Percentiles rank a stretch among this genome's conserved stretches.
These are phyloP conservation scores for Ptychadena robeensis DNA, from an alignment of 2,797 vertebrate genomes.

Conservation along the genomic window DNA sequence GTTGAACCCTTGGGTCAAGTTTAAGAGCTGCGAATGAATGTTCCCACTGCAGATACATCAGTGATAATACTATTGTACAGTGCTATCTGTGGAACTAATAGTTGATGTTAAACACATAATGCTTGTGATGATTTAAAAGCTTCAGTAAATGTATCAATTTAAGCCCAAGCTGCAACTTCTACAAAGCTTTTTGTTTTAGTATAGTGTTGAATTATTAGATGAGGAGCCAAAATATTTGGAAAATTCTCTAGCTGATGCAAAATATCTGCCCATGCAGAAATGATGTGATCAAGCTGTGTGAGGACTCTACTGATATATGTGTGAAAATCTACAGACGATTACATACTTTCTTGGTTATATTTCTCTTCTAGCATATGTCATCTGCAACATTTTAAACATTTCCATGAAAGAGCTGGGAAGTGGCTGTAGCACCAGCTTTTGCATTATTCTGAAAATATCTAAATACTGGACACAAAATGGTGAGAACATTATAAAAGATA, in stretches of 20 bases:
- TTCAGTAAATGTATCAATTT: slow-evolving; percentile 26
- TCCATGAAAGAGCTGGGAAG: neutral
- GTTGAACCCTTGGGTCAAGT: slow-evolving; percentile 5
- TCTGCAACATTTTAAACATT: slow-evolving; percentile 21
- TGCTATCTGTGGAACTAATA: slow-evolving; percentile 19
- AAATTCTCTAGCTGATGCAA: slow-evolving; percentile 28
- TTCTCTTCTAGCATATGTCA: slow-evolving; percentile 10
- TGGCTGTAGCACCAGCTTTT: too few relatives aligned
- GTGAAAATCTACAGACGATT: slow-evolving; percentile 28
- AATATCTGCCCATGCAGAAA: slow-evolving; percentile 23
- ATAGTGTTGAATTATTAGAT: slow-evolving; percentile 27
- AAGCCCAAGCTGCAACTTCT: neutral
- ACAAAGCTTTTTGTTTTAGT: slow-evolving; percentile 4
- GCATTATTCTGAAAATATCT: too few relatives aligned
- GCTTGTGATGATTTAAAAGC: slow-evolving; percentile 29
- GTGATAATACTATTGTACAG: neutral
- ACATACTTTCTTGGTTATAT: slow-evolving; percentile 17
- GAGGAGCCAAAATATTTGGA: slow-evolving; percentile 34
- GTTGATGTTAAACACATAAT: slow-evolving; percentile 20
- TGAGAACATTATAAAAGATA: too few relatives aligned
- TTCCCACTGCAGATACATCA: slow-evolving; percentile 23
- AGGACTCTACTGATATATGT: slow-evolving; percentile 36
- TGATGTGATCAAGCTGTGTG: slow-evolving; percentile 45
- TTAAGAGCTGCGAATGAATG: slow-evolving; percentile 31
- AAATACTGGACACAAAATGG: too few relatives aligned